Evolutionary conservation across 1,140 invertebrate genomes (phyloP).

Genomic region (Caligus rogercresseyi): DNA sequence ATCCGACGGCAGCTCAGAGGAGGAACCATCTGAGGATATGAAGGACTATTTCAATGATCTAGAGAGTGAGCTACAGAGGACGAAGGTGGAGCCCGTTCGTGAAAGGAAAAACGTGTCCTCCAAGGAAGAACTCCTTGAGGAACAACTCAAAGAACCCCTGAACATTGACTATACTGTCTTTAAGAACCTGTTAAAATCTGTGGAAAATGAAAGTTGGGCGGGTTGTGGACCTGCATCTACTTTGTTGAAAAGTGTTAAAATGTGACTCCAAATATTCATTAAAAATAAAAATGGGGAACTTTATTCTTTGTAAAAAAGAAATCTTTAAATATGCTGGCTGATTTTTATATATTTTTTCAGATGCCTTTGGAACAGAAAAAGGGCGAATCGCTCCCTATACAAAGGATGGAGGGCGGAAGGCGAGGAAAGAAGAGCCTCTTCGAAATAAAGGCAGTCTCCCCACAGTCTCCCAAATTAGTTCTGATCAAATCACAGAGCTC

Average conservation of each 20-base stretch:
- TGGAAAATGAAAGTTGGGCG: background rate
- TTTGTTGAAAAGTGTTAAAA: background rate
- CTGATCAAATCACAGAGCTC: constrained; percentile 38
- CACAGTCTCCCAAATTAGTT: constrained; percentile 18
- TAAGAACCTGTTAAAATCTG: background rate
- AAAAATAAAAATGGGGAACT: no score
- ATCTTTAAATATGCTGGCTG: no score
- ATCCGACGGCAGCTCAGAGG: background rate
- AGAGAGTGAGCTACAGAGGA: background rate
- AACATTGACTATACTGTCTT: background rate
- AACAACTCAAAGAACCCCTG: background rate
- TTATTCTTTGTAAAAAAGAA: no score
- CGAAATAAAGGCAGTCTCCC: background rate
- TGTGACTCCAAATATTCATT: background rate
- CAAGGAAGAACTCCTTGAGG: background rate
- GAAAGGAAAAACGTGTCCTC: background rate
- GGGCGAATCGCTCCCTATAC: constrained; percentile 6
- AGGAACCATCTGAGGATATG: background rate
- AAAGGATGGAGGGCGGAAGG: background rate
- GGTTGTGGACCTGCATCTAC: background rate
- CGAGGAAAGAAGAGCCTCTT: background rate
- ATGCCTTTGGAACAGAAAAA: background rate
- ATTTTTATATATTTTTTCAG: no score
- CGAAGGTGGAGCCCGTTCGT: background rate
- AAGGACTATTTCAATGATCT: constrained; percentile 8